These are phyloP conservation scores for Sciurus vulgaris DNA, from an alignment of 2,797 vertebrate genomes.

Conservation along the genomic window DNA sequence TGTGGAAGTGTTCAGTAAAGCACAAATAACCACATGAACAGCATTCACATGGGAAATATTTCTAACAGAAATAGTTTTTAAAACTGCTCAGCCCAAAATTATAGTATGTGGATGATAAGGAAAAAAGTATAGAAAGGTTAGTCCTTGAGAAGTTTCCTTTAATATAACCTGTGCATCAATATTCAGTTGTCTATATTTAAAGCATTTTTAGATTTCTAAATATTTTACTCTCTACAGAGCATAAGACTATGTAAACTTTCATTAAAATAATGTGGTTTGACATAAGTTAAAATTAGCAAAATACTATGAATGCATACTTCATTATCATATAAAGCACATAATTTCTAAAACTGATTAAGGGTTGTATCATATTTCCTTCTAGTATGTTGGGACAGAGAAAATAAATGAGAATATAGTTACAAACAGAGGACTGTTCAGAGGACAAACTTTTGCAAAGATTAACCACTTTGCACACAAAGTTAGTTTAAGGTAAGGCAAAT, in stretches of 20 bases:
- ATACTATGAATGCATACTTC: background rate
- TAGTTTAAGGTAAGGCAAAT: background rate
- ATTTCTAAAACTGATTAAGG: background rate
- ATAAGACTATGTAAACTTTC: background rate
- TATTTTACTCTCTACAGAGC: background rate
- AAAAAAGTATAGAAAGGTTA: background rate
- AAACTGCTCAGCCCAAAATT: background rate
- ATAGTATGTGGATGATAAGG: background rate
- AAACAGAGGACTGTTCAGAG: background rate
- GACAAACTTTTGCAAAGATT: background rate
- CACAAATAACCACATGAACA: background rate
- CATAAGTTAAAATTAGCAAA: conserved; percentile 33
- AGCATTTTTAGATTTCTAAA: conserved; percentile 2
- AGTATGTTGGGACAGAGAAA: background rate
- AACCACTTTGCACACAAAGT: background rate
- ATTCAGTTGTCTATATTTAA: background rate
- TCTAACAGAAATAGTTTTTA: background rate
- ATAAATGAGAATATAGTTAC: background rate
- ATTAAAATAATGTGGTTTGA: conserved; percentile 4
- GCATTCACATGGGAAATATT: background rate
- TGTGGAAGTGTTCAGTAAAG: background rate
- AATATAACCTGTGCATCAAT: background rate
- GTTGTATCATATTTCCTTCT: background rate
- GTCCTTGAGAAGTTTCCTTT: background rate
- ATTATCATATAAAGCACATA: background rate